Evolutionary conservation across 2,113 vertebrate species (phyloP), one percentile per base, ranked within the genome.

Genomic region (Ancistrus triradiatus): DNA sequence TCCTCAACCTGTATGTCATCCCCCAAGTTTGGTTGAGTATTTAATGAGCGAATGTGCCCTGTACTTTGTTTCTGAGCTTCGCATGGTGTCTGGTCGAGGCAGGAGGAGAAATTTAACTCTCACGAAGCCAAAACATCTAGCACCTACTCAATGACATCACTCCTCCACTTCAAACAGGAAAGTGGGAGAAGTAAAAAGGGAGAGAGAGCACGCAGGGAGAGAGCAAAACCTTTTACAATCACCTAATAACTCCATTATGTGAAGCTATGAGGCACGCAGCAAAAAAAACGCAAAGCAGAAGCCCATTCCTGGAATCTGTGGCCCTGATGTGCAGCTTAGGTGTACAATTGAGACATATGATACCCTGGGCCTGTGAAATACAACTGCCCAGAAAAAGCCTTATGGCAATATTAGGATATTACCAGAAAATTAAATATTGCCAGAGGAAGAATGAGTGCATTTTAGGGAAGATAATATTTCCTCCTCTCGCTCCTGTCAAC

Each of bases 201-300:
- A 44, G 53, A 58, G 49, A 58, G 33, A 52, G 56, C 51, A 42
- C 2, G 37, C 24, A 52, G 61, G 43, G 52, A 81, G 80, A 80
- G 75, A 79, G 78, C 74, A 76, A 75, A 84, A 73, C 84, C 79
- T 86, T 87, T 87, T 85, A 83, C 82, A 86, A 84, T 86, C 86
- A 86, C 84, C 84, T 86, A 85, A 88, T 90, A 89, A 88, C 85
- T 87, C 81, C 83, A 87, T 90, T 89, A 87, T 80, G 82, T 69
- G 22, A 68, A 80, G 80, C 85, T 78, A 72, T 78, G 82, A 79
- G 84, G 80, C 81, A 85, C 63, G 78, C 77, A 80, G 48, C 73
- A 68, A 52, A 79, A 58, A 33, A 10, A 33, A 33, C 1, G 31
- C 6, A 37, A 42, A 67, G 74, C 74, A 71, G 65, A 69, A 82